phyloP scores from a whole-genome alignment of 2,113 vertebrate genomes.

The Mesitornis unicolor region DNA sequence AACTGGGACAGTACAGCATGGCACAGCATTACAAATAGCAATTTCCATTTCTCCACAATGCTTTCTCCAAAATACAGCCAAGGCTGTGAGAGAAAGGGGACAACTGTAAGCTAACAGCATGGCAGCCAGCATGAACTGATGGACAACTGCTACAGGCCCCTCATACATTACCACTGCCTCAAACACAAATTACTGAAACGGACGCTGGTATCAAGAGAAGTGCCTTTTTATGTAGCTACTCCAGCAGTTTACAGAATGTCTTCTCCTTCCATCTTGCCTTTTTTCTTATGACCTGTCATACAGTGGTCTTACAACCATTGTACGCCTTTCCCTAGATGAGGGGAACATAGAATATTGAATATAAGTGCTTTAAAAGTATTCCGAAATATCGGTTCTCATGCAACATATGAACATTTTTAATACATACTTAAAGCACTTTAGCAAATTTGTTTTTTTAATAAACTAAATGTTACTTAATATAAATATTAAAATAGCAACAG shows the following conservation, averaged over 20 bases:
- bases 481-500: background rate
- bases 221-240: background rate
- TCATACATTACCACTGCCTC: background rate
- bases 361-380: background rate
- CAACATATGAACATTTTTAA: background rate
- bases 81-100: background rate
- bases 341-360: background rate
- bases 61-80: background rate
- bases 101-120: background rate
- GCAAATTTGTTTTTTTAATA: accelerated
- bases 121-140: background rate
- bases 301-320: accelerated
- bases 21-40: background rate
- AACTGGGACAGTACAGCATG: background rate
- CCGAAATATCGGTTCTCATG: background rate
- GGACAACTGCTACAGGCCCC: background rate
- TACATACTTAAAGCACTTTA: background rate
- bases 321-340: background rate
- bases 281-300: background rate
- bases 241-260: background rate
- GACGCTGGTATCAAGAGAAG: background rate
- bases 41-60: background rate
- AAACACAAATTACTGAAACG: background rate
- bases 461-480: background rate
- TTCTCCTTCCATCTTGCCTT: background rate